Evolutionary conservation across 2,888 invertebrate genomes (phyloP).

Genomic region (Nebria brevicollis): DNA sequence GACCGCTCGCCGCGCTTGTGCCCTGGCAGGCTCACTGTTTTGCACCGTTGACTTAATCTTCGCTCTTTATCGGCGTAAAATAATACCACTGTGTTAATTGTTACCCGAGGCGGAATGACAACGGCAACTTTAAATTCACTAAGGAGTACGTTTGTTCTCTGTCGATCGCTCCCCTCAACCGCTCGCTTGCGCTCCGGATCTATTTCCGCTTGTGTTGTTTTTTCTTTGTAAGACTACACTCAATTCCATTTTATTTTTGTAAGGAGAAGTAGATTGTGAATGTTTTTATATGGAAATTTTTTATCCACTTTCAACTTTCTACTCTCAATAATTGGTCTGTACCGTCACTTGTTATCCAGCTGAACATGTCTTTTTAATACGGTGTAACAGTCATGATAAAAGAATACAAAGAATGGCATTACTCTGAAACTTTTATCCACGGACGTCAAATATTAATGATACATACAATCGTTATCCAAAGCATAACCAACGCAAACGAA

Average conservation of each 20-base stretch:
- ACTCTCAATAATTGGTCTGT: not conserved
- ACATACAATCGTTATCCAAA: too few species aligned
- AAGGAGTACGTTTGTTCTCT: slow-evolving; percentile 4
- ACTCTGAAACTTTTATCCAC: too few species aligned
- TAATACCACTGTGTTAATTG: slow-evolving; percentile 40
- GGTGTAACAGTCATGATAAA: too few species aligned
- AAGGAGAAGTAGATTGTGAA: not conserved
- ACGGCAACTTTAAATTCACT: slow-evolving; percentile 16
- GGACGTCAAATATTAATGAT: too few species aligned
- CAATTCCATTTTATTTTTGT: not conserved
- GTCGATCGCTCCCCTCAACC: not conserved
- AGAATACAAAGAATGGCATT: too few species aligned
- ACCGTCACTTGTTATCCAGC: not conserved
- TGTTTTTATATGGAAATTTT: not conserved
- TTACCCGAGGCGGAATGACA: slow-evolving; percentile 27
- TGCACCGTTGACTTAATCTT: slow-evolving; percentile 41
- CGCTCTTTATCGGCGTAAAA: slow-evolving; percentile 40
- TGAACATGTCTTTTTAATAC: too few species aligned
- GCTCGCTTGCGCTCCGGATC: not conserved
- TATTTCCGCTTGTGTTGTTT: not conserved
- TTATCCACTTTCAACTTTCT: not conserved
- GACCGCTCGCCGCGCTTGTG: slow-evolving; percentile 25
- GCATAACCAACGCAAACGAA: too few species aligned
- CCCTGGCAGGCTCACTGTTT: slow-evolving; percentile 33
- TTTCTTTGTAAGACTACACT: not conserved